phyloP scores from a whole-genome alignment of 2,888 invertebrate species.

The Andrena bucephala region DNA sequence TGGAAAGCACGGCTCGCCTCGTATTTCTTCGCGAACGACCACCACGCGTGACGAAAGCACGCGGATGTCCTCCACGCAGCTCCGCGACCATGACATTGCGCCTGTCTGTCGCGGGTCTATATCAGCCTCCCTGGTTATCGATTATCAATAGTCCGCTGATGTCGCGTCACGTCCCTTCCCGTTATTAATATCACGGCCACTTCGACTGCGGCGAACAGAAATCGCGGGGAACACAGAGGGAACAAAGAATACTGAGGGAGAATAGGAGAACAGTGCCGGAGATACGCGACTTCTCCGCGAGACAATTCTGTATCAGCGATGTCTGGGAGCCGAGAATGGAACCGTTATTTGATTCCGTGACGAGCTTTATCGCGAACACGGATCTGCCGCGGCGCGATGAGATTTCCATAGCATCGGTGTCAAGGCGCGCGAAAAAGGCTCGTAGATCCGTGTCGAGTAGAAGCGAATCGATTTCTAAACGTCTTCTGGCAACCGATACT shows the following conservation, averaged over 20 bases:
- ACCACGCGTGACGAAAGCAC: not conserved
- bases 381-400: slow-evolving; percentile 2
- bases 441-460: slow-evolving; percentile 29
- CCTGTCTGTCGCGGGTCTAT: slow-evolving; percentile 14
- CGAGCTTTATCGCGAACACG: slow-evolving; percentile 14
- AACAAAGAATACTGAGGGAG: not conserved
- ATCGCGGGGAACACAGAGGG: not conserved
- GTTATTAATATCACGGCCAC: slow-evolving; percentile 29
- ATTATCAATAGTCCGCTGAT: slow-evolving; percentile 21
- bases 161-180: slow-evolving; percentile 8
- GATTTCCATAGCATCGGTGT: slow-evolving; percentile 24
- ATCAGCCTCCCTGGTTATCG: slow-evolving; percentile 20
- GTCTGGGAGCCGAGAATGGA: not conserved
- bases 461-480: slow-evolving; percentile 40
- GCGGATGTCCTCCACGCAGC: not conserved
- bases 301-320: slow-evolving; percentile 5
- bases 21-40: not conserved
- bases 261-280: not conserved
- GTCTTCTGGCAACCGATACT: slow-evolving; percentile 10
- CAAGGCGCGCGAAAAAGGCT: slow-evolving; percentile 28
- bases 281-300: slow-evolving; percentile 1
- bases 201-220: not conserved
- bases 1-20: slow-evolving; percentile 13
- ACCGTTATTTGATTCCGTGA: slow-evolving; percentile 18
- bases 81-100: not conserved